phyloP scores from a whole-genome alignment of 2,797 vertebrate genomes.

The Myotis vivesi region DNA sequence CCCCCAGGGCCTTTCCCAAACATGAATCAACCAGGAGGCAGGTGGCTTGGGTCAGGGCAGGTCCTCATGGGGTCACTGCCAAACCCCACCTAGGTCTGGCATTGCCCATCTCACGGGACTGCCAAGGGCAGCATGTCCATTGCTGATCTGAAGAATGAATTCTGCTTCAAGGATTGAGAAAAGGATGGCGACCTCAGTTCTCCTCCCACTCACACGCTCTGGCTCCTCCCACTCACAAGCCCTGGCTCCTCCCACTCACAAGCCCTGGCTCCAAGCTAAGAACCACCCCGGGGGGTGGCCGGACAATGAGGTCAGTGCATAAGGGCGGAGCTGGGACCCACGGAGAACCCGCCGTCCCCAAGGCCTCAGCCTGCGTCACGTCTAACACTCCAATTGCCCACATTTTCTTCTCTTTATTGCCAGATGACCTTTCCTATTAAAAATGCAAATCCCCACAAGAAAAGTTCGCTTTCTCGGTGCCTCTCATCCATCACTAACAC shows the following conservation, averaged over 20 bases:
- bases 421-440: neutral
- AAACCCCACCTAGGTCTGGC: neutral
- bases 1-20: fast-evolving
- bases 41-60: neutral
- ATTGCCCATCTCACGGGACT: fast-evolving
- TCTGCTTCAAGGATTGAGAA: neutral
- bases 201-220: fast-evolving
- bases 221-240: too few relatives aligned
- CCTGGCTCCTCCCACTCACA: too few relatives aligned
- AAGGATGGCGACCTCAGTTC: fast-evolving
- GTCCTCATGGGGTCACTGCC: neutral
- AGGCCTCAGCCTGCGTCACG: neutral
- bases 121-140: fast-evolving
- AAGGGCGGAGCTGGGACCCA: neutral
- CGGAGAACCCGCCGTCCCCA: fast-evolving
- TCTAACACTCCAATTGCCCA: fast-evolving
- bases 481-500: neutral
- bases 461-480: neutral
- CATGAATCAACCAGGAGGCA: fast-evolving
- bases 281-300: too few relatives aligned
- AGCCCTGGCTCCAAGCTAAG: too few relatives aligned
- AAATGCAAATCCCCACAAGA: neutral
- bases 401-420: neutral
- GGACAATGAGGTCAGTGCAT: fast-evolving
- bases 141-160: neutral